Base-by-base conservation (phyloP, 2,113 vertebrate species). In the Camelus dromedarius region DNA sequence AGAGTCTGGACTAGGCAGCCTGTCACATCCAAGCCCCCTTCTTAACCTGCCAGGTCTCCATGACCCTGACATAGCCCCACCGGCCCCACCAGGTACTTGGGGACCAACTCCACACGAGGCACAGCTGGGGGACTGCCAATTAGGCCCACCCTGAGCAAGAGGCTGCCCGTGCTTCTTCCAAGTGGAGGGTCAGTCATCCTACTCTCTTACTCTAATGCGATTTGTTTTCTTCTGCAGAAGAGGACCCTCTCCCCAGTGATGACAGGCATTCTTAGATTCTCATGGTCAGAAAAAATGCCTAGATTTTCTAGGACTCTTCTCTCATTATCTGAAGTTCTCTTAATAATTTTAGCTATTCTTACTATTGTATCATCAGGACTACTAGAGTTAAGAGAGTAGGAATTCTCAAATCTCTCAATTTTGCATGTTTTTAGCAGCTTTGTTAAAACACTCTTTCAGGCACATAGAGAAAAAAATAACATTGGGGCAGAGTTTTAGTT, bases 41-140 rank as follows among this genome's bases (percentile, higher is more conserved):
- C 70, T 54, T 58, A 16, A 38, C 79, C 30, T 60, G 66, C 73
- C 26, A 35, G 64, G 75, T 66, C 87, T 35, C 70, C 26, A 4
- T 50, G 66, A 89, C 76, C 89, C 26, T 8, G 3, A 42, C 89
- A 54, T 87, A 73, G 46, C 82, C 50, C 92, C 52, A 89, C 91
- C 94, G 90, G 42, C 70, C 83, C 80, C 67, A 5, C 15, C 66
- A 50, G 76, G 13, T 70, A 38, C 69, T n/a, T 2, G 1, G 64
- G 46, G 60, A 72, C 50, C 14, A 18, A 0, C 50, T 56, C 82
- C 56, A 52, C 12, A 5, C 0, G 18, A 81, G 52, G 76, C 94
- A 88, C 93, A 95, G 96, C 80, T 35, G 79, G 73, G 58, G 42
- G 83, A 90, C 73, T 79, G 87, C 95, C 91, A 95, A 22, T 96